phyloP scores from a whole-genome alignment of 92 coral and sea anemone species.

The Bergia sp. region DNA sequence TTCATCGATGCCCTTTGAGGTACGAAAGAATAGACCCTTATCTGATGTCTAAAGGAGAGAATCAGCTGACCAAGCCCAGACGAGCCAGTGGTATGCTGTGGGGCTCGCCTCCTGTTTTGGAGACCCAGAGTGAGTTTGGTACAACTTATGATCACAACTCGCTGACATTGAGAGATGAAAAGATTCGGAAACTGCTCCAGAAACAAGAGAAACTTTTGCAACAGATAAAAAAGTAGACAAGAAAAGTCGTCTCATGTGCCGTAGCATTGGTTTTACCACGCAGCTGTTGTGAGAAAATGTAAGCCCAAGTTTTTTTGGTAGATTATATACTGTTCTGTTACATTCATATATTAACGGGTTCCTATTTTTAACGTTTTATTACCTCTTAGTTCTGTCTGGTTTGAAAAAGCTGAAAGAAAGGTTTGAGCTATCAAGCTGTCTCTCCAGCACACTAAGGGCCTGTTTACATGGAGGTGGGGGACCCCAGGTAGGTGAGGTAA shows the following conservation, averaged over 20 bases:
- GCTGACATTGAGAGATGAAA: background rate
- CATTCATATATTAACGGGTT: background rate
- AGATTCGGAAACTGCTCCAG: slow-evolving; percentile 17
- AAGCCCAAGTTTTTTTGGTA: background rate
- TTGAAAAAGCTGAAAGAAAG: background rate
- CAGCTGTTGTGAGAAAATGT: background rate
- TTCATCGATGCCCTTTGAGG: background rate
- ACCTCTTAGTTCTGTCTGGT: background rate
- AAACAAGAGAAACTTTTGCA: slow-evolving; percentile 19
- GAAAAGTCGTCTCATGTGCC: background rate
- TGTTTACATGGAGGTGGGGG: too few species aligned
- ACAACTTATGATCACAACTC: slow-evolving; percentile 4
- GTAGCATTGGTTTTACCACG: background rate
- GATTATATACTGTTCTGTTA: background rate
- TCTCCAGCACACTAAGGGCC: background rate
- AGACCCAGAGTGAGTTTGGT: background rate
- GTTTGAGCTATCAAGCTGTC: too few species aligned
- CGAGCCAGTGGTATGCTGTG: slow-evolving; percentile 1
- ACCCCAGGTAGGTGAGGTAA: too few species aligned
- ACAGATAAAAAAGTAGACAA: background rate
- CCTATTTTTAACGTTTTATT: background rate
- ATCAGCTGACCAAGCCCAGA: background rate
- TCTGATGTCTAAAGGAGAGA: background rate
- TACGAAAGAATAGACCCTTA: background rate
- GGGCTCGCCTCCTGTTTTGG: background rate